Conservation (phyloP, 2,113 vertebrate species). For the Clarias macrocephalus region DNA sequence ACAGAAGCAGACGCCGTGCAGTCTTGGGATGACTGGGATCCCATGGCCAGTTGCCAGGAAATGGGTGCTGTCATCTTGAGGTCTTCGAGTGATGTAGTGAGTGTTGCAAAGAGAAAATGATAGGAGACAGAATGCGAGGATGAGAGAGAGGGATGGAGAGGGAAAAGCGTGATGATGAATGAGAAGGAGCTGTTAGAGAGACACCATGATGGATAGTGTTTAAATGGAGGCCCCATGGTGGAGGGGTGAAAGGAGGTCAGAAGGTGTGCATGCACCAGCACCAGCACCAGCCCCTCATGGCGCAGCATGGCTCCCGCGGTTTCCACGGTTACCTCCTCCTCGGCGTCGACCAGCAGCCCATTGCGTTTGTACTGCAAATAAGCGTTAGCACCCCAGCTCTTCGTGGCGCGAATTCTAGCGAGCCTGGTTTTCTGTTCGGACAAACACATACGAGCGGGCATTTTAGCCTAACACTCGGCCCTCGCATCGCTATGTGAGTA, state of each 20-base stretch:
- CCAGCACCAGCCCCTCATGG: constrained; percentile 62
- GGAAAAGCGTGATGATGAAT: constrained; percentile 52
- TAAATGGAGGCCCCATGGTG: constrained; percentile 39
- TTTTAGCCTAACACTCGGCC: constrained; percentile 65
- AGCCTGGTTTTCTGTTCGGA: constrained; percentile 92
- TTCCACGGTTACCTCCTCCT: constrained; percentile 85
- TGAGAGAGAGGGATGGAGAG: not conserved
- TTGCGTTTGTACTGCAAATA: constrained; percentile 99
- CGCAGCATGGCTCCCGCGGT: constrained; percentile 55
- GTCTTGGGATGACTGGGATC: constrained; percentile 25
- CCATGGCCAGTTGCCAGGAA: constrained; percentile 36
- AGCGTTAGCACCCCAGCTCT: constrained; percentile 91
- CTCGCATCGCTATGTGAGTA: constrained; percentile 10
- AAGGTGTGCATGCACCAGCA: constrained; percentile 56
- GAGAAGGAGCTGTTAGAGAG: constrained; percentile 26
- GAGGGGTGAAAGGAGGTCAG: constrained; percentile 33
- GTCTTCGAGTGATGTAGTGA: constrained; percentile 1
- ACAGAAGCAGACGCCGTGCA: not conserved
- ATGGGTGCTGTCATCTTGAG: constrained; percentile 1
- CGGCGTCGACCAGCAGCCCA: constrained; percentile 85
- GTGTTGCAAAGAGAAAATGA: not conserved
- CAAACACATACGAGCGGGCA: constrained; percentile 73
- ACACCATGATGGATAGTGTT: constrained; percentile 34
- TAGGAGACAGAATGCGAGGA: not conserved
- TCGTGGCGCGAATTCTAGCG: constrained; percentile 91